A percentile compares a stretch with the other conserved stretches of the same genome.
phyloP scores from a whole-genome alignment of 2,113 vertebrate species.

The Phrynosoma blainvillii region DNA sequence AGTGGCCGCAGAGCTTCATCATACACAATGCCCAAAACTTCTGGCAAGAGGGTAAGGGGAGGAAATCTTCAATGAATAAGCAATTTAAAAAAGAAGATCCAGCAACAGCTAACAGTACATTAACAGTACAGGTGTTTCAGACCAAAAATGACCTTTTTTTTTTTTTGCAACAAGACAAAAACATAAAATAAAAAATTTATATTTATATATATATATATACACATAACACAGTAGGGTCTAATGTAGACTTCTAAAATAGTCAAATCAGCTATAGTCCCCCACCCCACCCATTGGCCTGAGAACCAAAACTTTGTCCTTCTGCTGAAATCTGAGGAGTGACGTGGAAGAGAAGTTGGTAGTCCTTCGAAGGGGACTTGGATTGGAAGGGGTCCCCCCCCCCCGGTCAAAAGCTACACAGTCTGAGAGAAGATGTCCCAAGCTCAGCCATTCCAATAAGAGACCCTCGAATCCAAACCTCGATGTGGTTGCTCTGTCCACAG shows the following conservation, averaged over 20 bases:
- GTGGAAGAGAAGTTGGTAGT: neutral
- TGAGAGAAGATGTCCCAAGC: neutral
- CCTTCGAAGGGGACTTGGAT: neutral
- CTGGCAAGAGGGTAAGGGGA: neutral
- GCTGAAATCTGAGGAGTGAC: neutral
- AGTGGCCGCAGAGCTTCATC: neutral
- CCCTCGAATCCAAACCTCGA: neutral
- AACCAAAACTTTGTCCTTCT: neutral
- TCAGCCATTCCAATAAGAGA: neutral
- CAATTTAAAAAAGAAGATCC: neutral
- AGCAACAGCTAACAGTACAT: neutral
- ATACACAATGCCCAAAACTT: neutral
- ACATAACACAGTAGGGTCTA: neutral
- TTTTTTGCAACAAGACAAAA: neutral
- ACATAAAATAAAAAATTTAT: neutral
- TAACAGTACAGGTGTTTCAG: neutral
- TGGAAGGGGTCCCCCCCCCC: too few relatives aligned
- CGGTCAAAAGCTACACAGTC: too few relatives aligned
- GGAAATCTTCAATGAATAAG: neutral
- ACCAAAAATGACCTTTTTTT: neutral
- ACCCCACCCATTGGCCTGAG: neutral
- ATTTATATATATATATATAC: neutral
- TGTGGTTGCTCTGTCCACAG: too few relatives aligned
- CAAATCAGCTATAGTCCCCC: neutral
- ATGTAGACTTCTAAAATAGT: neutral